A percentile compares a stretch with the other conserved stretches of the same genome.
phyloP scores from a whole-genome alignment of 2,113 vertebrate species.

The Acanthochromis polyacanthus region DNA sequence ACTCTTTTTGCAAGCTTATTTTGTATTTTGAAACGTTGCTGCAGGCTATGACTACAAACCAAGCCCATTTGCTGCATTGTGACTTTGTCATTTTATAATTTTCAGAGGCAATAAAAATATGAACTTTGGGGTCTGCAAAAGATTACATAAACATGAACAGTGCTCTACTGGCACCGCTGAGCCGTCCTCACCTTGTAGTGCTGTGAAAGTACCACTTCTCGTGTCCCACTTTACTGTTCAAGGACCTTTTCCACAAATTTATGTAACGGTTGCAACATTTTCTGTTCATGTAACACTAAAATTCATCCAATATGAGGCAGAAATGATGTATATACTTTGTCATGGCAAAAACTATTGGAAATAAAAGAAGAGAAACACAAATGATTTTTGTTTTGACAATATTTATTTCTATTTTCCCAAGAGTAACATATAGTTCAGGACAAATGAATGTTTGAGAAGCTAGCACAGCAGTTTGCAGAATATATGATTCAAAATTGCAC shows the following conservation, averaged over 20 bases:
- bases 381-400: constrained; percentile 67
- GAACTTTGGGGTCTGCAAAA: background rate
- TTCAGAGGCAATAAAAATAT: background rate
- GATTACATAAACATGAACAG: constrained; percentile 24
- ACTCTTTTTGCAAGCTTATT: too few relatives aligned
- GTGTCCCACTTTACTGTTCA: constrained; percentile 21
- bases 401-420: constrained; percentile 84
- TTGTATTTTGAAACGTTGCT: too few relatives aligned
- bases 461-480: constrained; percentile 70
- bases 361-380: background rate
- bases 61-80: background rate
- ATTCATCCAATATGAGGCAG: background rate
- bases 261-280: constrained; percentile 21
- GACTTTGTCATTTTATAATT: background rate
- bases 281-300: constrained; percentile 15
- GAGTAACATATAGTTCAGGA: constrained; percentile 80
- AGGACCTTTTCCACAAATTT: constrained; percentile 23
- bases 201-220: constrained; percentile 29
- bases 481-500: constrained; percentile 59
- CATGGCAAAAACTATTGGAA: background rate
- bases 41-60: background rate
- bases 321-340: background rate
- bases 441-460: constrained; percentile 73
- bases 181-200: constrained; percentile 6
- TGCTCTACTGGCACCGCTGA: background rate